Conservation (phyloP, 2,888 invertebrate genomes). For the Melikaiella ostensackeni region DNA sequence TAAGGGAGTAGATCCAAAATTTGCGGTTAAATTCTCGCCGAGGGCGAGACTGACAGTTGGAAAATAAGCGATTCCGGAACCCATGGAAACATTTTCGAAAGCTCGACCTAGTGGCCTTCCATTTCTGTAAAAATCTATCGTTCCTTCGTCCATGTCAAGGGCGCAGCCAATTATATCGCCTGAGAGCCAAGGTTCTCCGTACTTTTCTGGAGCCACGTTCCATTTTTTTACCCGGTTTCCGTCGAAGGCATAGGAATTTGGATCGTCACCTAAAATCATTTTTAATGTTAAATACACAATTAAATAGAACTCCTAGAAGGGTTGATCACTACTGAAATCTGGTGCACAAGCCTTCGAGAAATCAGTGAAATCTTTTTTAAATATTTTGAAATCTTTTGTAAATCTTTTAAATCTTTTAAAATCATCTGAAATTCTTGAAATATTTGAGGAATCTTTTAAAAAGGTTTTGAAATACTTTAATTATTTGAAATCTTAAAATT, state of each 20-base stretch:
- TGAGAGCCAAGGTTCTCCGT: conserved; percentile 89
- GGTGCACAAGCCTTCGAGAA: too few species aligned
- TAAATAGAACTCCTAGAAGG: too few species aligned
- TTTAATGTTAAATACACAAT: conserved; percentile 20
- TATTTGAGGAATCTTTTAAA: too few species aligned
- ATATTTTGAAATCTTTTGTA: neutral
- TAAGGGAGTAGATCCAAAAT: conserved; percentile 86
- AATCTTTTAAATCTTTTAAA: neutral
- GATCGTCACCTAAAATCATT: conserved; percentile 82
- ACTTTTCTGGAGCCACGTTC: conserved; percentile 85
- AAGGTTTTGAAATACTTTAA: too few species aligned
- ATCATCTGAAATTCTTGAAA: too few species aligned
- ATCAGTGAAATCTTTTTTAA: neutral
- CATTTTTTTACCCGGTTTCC: conserved; percentile 85
- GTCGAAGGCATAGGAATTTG: conserved; percentile 88
- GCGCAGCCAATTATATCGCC: conserved; percentile 88
- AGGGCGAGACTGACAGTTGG: conserved; percentile 89
- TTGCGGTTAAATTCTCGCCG: conserved; percentile 87
- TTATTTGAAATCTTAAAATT: too few species aligned
- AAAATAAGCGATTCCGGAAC: conserved; percentile 87
- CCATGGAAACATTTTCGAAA: conserved; percentile 84
- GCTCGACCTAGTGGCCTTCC: conserved; percentile 87
- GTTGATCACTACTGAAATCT: too few species aligned
- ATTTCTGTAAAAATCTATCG: conserved; percentile 86
- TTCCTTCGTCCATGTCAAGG: conserved; percentile 85